These are phyloP conservation scores for Cybosia mesomella DNA, from an alignment of 2,888 invertebrate genomes.

Conservation along the genomic window DNA sequence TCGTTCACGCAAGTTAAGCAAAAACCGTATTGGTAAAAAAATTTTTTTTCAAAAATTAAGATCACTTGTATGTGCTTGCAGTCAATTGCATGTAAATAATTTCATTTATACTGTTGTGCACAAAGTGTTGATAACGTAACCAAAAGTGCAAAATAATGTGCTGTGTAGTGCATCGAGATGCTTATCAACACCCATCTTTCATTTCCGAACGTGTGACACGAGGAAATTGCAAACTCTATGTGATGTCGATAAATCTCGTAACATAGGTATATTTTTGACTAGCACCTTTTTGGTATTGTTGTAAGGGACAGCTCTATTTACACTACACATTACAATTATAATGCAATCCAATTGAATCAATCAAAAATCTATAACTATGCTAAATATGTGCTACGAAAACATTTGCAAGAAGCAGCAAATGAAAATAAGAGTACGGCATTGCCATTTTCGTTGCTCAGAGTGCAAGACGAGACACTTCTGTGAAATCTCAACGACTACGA, in stretches of 20 bases:
- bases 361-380: not conserved
- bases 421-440: not conserved
- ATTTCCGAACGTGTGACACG: constrained; percentile 75
- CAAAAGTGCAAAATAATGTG: constrained; percentile 47
- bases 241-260: constrained; percentile 51
- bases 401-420: not conserved
- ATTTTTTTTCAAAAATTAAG: too few relatives aligned
- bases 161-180: constrained; percentile 54
- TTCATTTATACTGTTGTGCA: too few relatives aligned
- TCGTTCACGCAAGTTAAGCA: too few relatives aligned
- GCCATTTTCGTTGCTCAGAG: not conserved
- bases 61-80: too few relatives aligned
- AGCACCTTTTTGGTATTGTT: constrained; percentile 35
- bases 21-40: too few relatives aligned
- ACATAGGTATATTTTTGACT: constrained; percentile 31
- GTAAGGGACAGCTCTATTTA: not conserved
- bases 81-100: too few relatives aligned
- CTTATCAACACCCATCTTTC: constrained; percentile 67
- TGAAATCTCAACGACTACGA: not conserved
- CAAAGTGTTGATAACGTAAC: not conserved
- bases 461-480: not conserved
- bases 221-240: constrained; percentile 76
- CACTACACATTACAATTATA: not conserved
- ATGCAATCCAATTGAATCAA: not conserved
- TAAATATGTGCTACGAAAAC: not conserved